A percentile compares a stretch with the other conserved stretches of the same genome.
phyloP scores from a whole-genome alignment of 1,140 invertebrate genomes.

The Camponotus pennsylvanicus region DNA sequence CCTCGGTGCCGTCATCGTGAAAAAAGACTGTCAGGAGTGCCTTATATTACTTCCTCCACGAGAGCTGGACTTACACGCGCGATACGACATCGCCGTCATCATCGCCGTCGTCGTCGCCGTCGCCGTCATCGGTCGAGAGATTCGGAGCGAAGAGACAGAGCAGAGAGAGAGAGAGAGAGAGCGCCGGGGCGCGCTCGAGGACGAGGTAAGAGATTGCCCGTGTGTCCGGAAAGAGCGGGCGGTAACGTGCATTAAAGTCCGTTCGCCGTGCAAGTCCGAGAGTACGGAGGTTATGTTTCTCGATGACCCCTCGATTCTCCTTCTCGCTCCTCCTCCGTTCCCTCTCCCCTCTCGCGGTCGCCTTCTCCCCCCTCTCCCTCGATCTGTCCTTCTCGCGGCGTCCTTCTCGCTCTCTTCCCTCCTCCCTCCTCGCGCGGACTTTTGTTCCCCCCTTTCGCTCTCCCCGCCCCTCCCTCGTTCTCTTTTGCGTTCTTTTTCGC shows the following conservation, averaged over 20 bases:
- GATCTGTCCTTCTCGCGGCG: constrained; percentile 49
- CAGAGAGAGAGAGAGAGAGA: constrained; percentile 8
- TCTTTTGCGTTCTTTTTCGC: constrained; percentile 38
- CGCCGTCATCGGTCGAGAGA: neutral
- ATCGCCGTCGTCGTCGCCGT: constrained; percentile 10
- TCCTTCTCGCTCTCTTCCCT: constrained; percentile 38
- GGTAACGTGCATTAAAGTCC: constrained; percentile 43
- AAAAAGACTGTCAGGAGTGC: constrained; percentile 73
- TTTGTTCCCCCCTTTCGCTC: neutral
- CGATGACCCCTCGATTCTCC: constrained; percentile 78
- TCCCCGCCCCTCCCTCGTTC: neutral
- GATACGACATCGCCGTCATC: neutral
- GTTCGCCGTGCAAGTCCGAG: constrained; percentile 32
- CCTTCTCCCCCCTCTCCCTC: constrained; percentile 39
- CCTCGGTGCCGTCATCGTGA: constrained; percentile 52
- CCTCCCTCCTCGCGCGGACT: constrained; percentile 16
- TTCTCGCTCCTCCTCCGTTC: constrained; percentile 3
- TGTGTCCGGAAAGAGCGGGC: constrained; percentile 36
- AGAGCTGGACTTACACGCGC: constrained; percentile 9
- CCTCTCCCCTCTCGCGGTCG: neutral
- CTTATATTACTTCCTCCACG: constrained; percentile 19
- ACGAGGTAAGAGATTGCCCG: constrained; percentile 65
- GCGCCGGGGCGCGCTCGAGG: neutral
- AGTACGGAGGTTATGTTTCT: constrained; percentile 79
- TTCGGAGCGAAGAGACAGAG: neutral